These are phyloP conservation scores for Heptranchias perlo DNA, from an alignment of 2,113 vertebrate species.

Conservation along the genomic window DNA sequence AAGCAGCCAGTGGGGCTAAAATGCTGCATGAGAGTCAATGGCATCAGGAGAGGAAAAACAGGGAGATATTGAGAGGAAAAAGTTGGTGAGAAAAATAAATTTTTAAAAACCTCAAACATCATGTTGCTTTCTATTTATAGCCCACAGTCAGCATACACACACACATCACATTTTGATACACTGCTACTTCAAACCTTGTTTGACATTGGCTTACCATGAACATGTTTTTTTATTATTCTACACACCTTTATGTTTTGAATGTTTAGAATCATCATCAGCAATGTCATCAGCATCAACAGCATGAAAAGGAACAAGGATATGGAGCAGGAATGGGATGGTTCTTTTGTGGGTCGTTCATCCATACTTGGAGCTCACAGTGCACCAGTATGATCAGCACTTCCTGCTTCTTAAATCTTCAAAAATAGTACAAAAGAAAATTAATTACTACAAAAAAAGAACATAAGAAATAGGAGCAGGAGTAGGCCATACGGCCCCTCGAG, in stretches of 20 bases:
- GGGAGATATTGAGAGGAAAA: no score
- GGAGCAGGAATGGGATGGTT: not conserved
- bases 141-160: not conserved
- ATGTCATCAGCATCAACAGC: not conserved
- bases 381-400: not conserved
- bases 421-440: no score
- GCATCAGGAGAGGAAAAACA: no score
- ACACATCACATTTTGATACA: not conserved
- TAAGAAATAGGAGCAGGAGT: no score
- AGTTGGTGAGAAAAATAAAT: no score
- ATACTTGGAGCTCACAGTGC: not conserved
- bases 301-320: no score
- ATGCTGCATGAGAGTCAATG: no score
- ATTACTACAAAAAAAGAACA: not conserved
- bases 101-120: not conserved
- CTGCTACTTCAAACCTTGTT: not conserved
- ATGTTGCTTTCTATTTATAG: not conserved
- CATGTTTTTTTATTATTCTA: not conserved
- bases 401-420: not conserved
- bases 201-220: not conserved
- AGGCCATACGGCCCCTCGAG: no score
- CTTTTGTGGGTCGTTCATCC: not conserved
- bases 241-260: not conserved
- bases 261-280: not conserved
- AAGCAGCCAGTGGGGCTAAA: no score